Base-by-base conservation (phyloP, 2,113 vertebrate species). In the Melanerpes aurifrons region DNA sequence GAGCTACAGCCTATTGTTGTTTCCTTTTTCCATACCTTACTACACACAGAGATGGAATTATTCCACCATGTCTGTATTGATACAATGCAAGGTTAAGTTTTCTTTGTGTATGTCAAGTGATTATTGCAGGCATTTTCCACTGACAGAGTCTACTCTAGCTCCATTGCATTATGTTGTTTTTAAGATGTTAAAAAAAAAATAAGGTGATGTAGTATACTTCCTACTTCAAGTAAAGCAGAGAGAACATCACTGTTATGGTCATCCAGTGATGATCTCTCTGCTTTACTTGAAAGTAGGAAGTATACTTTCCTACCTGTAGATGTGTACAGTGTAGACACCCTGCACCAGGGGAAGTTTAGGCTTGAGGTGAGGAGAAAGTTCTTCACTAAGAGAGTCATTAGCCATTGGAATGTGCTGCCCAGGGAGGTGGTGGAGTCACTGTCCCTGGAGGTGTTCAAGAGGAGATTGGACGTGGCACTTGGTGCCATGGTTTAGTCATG, bases 181-280 rank as follows among this genome's bases (percentile, higher is more conserved):
- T 9, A 86, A 32, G 35, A 85, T 25, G 11, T 13, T 80, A 8
- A 29, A 83, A 91, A 72, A 16, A 54, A 18, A 13, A 59, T 12
- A 40, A 48, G 35, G 12, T 1, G 5, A 40, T 15, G 9, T 0
- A 35, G 4, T 15, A 53, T 8, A 64, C 2, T 45, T 37, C 25
- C 29, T 62, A 29, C n/a, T 64, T 68, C 29, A 77, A 50, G 58
- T 6, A 63, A 79, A 86, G 20, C 43, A 48, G 32, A 71, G 32
- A 71, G 7, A 82, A 9, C 54, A 63, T 28, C 25, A 25, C 26
- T 48, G 57, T 31, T 10, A 20, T 2, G 20, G 17, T 43, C 53
- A 75, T n/a, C 4, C 19, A 48, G 47, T 48, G 7, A 48, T 48
- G 47, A 48, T 48, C 16, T 48, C 19, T 48, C 47, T 48, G 47